phyloP scores from a whole-genome alignment of 1,140 invertebrate species.

The Musca domestica region DNA sequence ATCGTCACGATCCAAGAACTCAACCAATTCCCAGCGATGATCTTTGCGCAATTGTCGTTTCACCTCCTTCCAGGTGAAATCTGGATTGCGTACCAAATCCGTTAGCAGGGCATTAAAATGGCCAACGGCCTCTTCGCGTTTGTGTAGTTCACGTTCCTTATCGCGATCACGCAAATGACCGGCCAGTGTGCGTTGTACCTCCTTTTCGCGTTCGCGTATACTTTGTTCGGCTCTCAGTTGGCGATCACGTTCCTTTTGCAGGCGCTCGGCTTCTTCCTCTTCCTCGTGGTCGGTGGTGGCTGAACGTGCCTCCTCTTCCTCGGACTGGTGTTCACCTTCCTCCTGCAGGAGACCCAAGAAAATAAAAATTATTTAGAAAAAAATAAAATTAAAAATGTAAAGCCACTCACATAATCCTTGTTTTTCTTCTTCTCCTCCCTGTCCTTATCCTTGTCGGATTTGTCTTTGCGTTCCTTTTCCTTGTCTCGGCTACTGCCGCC shows the following conservation, averaged over 20 bases:
- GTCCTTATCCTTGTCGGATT: constrained; percentile 25
- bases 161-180: constrained; percentile 91
- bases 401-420: constrained; percentile 38
- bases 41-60: constrained; percentile 93
- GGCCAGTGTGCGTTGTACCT: constrained; percentile 83
- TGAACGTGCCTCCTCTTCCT: constrained; percentile 35
- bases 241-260: constrained; percentile 72
- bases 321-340: constrained; percentile 46
- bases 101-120: constrained; percentile 93
- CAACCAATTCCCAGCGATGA: constrained; percentile 87
- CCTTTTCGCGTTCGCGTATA: constrained; percentile 87
- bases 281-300: constrained; percentile 12
- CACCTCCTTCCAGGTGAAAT: constrained; percentile 91
- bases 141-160: constrained; percentile 96
- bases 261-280: constrained; percentile 67
- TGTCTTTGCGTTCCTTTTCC: constrained; percentile 24
- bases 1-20: constrained; percentile 78
- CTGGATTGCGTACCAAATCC: constrained; percentile 89
- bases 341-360: constrained; percentile 26
- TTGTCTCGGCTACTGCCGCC: constrained; percentile 38
- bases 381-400: neutral
- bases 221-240: constrained; percentile 84
- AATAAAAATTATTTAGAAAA: neutral
- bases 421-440: constrained; percentile 32
- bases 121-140: constrained; percentile 91